phyloP scores from a whole-genome alignment of 2,113 vertebrate genomes.

The Lates calcarifer region DNA sequence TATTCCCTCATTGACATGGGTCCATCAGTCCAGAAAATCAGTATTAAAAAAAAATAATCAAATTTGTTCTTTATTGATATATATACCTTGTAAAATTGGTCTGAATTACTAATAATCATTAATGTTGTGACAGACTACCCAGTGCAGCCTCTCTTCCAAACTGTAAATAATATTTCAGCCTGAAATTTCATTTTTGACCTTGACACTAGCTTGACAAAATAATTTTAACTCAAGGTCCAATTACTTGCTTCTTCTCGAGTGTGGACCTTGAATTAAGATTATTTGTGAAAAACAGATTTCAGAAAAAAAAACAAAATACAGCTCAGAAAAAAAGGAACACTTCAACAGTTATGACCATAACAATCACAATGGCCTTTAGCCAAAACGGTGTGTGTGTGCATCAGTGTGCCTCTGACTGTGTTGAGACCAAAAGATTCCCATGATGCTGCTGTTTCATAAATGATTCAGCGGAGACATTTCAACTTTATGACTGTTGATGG shows the following conservation, averaged over 20 bases:
- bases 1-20: neutral
- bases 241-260: too few relatives aligned
- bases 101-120: too few relatives aligned
- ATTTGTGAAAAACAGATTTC: neutral
- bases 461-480: constrained; percentile 13
- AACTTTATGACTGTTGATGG: neutral
- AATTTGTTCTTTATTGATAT: neutral
- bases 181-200: neutral
- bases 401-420: neutral
- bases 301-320: neutral
- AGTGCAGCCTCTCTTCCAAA: neutral
- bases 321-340: neutral
- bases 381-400: neutral
- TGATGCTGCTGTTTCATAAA: neutral
- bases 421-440: neutral
- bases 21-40: neutral
- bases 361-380: neutral
- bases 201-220: neutral
- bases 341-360: neutral
- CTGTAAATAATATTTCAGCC: neutral
- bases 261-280: neutral
- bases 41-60: too few relatives aligned
- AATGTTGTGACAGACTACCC: neutral
- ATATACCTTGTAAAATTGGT: neutral
- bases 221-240: neutral